phyloP scores from a whole-genome alignment of 2,797 vertebrate species.

The Acipenser ruthenus region DNA sequence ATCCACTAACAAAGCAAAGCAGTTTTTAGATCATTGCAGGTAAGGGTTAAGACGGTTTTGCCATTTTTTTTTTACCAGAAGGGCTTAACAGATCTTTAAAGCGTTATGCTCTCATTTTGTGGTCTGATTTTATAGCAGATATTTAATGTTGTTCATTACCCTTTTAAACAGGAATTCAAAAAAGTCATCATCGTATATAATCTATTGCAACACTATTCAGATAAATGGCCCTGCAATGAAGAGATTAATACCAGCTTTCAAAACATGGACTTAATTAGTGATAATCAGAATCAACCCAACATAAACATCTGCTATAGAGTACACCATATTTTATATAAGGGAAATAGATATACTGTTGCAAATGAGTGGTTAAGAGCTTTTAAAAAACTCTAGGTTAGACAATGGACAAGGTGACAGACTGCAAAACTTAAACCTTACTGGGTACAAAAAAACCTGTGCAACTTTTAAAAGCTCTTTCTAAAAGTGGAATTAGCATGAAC shows the following conservation, averaged over 20 bases:
- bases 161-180: constrained; percentile 22
- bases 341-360: constrained; percentile 48
- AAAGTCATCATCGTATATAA: not conserved
- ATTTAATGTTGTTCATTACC: constrained; percentile 56
- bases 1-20: not conserved
- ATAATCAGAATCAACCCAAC: constrained; percentile 31
- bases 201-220: not conserved
- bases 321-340: constrained; percentile 58
- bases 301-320: constrained; percentile 71
- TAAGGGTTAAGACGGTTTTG: not conserved
- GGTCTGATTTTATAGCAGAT: constrained; percentile 57
- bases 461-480: too few relatives aligned
- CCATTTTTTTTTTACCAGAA: not conserved
- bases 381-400: constrained; percentile 40
- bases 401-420: constrained; percentile 63
- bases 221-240: constrained; percentile 9
- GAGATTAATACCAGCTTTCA: constrained; percentile 1
- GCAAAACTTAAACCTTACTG: constrained; percentile 39
- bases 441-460: too few relatives aligned
- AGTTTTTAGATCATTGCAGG: not conserved
- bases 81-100: constrained; percentile 17
- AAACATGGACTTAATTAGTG: not conserved
- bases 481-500: too few relatives aligned
- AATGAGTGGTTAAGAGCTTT: constrained; percentile 54
- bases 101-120: constrained; percentile 65